Base-by-base conservation (phyloP, 2,113 vertebrate species). In the Triplophysa dalaica region DNA sequence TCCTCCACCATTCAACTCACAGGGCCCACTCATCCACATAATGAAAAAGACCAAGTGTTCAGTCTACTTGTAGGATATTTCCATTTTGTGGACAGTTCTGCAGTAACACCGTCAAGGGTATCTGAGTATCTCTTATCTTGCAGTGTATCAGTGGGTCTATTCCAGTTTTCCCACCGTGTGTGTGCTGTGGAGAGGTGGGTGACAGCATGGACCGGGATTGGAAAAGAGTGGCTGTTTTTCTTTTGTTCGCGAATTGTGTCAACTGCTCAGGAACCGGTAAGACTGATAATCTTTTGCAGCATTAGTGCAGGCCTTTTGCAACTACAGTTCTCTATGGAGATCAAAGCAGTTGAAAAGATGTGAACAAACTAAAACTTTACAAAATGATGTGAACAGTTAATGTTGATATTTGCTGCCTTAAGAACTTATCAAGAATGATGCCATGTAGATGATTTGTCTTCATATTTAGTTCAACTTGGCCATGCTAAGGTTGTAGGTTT, bases 161-260 rank as follows among this genome's bases (percentile, higher is more conserved):
- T 11, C n/a, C 11, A 19, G 8, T 12, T 43, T 62, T 26, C 8
- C 43, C 29, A 24, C 19, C 70, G 13, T 56, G 14, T 60, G 38
- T 65, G 38, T 67, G 73, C 41, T 21, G 66, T 77, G 63, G 67
- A 68, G 16, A 50, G 38, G n/a, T 61, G 22, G 16, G 22, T 62
- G 2, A 75, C 22, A 78, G 33, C 75, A 84, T 81, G 83, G 70
- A 81, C 54, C 45, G 26, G 41, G 19, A 21, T 54, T 81, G 75
- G 70, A 66, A 63, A 45, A 45, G 17, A 10, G 48, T 61, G 70
- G 21, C 60, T 65, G 11, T 75, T 70, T 75, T 62, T 9, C 38
- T 82, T n/a, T 58, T 73, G n/a, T 62, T 79, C 19, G 78, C 61
- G 48, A 66, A 48, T 17, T 78, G 26, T 48, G 43, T 65, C 26